Evolutionary conservation across 1,140 invertebrate genomes (phyloP).

Genomic region (Mercenaria mercenaria): DNA sequence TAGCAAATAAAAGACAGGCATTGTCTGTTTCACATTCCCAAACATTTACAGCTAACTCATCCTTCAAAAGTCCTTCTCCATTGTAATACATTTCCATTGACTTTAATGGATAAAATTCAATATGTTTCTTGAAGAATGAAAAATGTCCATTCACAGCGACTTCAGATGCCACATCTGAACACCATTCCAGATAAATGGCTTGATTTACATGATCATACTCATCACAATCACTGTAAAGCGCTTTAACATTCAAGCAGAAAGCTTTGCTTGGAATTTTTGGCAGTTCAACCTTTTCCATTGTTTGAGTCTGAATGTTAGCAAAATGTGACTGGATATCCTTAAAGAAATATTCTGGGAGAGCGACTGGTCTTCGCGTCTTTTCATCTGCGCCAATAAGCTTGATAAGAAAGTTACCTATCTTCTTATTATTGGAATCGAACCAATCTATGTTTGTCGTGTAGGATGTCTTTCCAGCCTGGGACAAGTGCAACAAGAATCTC

Average conservation of each 20-base stretch:
- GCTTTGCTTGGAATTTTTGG: constrained; percentile 5
- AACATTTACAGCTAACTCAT: not conserved
- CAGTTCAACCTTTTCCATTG: constrained; percentile 14
- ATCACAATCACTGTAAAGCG: constrained; percentile 23
- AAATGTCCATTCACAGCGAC: constrained; percentile 4
- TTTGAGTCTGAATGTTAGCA: not conserved
- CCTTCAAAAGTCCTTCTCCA: constrained; percentile 24
- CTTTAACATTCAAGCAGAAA: not conserved
- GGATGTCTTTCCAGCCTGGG: not conserved
- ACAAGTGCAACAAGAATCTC: not conserved
- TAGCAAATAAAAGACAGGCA: not conserved
- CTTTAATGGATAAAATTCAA: constrained; percentile 16
- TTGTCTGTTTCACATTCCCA: not conserved
- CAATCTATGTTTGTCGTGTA: constrained; percentile 2
- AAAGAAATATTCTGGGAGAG: constrained; percentile 12
- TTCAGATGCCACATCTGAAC: not conserved
- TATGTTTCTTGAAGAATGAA: not conserved
- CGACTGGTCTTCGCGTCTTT: constrained; percentile 5
- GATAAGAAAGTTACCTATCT: not conserved
- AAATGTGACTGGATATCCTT: not conserved
- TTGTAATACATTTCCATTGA: not conserved
- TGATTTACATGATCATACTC: constrained; percentile 37
- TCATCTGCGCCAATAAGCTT: not conserved
- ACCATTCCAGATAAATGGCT: constrained; percentile 24
- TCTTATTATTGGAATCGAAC: not conserved